Evolutionary conservation across 2,113 vertebrate genomes (phyloP), one percentile per base, ranked within the genome.

Genomic region (Lepus americanus): DNA sequence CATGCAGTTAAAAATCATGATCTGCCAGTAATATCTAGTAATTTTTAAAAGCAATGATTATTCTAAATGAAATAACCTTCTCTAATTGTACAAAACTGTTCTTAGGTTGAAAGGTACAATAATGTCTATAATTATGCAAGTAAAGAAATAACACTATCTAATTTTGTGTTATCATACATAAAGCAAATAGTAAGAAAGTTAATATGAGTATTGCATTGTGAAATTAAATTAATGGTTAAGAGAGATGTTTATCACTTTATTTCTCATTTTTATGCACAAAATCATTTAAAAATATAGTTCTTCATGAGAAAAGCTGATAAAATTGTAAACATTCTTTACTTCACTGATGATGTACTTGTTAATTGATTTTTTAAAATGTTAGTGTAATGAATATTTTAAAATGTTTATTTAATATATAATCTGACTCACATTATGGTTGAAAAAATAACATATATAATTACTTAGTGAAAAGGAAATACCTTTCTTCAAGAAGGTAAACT

Each of bases 1-100:
- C 33, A 20, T 82, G 16, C 19, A 76, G 17, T 92, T 76, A 51
- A 87, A 83, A 90, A 53, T 94, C 51, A 80, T 66, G 29, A 64
- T 87, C 25, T 84, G 0, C 1, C 64, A 39, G 16, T 23, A 20
- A 33, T 59, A 16, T 44, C 51, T 55, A 51, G 17, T 63, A 31
- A 78, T 6, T 72, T 90, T 85, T 33, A 55, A 78, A 51, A 87
- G n/a, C 59, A 79, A 36, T 80, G 33, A 69, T 82, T 87, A 70
- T 72, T 95, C 69, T 76, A 67, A 85, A 79, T 25, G n/a, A 9
- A 29, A 53, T 25, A n/a, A 23, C 49, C 76, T 77, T 77, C 5
- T 72, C 23, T 53, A 82, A 72, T n/a, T 87, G 22, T 53, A 14
- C 20, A 12, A 3, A 73, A 69, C 0, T 63, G 13, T 55, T 87